Evolutionary conservation across 2,888 invertebrate species (phyloP).

Genomic region (Synanthedon vespiformis): DNA sequence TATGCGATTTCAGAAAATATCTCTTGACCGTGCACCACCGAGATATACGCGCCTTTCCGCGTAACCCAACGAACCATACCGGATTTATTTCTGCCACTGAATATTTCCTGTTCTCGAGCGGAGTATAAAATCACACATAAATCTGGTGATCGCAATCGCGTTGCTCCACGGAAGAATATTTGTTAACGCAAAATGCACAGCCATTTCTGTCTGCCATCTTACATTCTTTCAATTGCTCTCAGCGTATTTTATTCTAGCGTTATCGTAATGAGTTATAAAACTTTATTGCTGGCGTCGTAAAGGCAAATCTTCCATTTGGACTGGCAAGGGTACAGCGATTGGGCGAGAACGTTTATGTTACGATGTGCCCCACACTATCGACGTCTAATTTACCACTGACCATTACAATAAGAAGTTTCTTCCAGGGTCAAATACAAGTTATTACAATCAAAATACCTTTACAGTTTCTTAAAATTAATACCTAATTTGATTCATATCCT

Average conservation of each 20-base stretch:
- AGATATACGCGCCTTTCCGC: constrained; percentile 28
- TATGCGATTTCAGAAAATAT: constrained; percentile 27
- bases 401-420: not conserved
- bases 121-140: constrained; percentile 29
- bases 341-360: constrained; percentile 24
- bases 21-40: constrained; percentile 29
- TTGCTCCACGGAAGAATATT: constrained; percentile 28
- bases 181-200: constrained; percentile 23
- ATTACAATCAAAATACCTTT: too few relatives aligned
- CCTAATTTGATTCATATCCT: too few relatives aligned
- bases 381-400: not conserved
- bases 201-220: constrained; percentile 16
- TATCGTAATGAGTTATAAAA: constrained; percentile 57
- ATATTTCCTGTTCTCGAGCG: constrained; percentile 25
- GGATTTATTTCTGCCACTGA: constrained; percentile 40
- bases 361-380: constrained; percentile 11
- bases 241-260: constrained; percentile 45
- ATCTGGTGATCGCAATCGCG: constrained; percentile 34
- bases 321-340: constrained; percentile 21
- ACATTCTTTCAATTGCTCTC: constrained; percentile 39
- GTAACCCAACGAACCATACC: constrained; percentile 35
- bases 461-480: too few relatives aligned
- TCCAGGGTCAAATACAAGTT: not conserved
- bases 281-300: constrained; percentile 46
- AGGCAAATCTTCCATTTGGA: constrained; percentile 38